phyloP scores from a whole-genome alignment of 2,797 vertebrate genomes.

The Crotalus adamanteus region DNA sequence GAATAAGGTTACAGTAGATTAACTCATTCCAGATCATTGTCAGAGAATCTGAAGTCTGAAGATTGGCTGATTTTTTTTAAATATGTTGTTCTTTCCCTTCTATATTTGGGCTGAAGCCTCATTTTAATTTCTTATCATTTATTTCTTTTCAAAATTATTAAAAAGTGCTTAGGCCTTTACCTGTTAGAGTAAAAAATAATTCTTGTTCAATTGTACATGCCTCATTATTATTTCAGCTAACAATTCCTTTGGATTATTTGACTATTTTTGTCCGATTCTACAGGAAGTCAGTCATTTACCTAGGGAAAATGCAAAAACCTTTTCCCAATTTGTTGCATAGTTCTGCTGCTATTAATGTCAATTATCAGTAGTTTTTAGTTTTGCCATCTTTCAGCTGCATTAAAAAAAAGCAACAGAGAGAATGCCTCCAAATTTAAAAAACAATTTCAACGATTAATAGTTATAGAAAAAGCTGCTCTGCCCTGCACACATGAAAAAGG shows the following conservation, averaged over 20 bases:
- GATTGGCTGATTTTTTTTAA: neutral
- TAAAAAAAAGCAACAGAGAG: neutral
- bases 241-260: neutral
- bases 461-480: neutral
- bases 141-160: neutral
- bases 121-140: neutral
- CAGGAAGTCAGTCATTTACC: neutral
- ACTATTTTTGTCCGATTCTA: neutral
- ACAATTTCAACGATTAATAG: neutral
- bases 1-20: neutral
- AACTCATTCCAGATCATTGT: neutral
- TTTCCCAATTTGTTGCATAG: neutral
- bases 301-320: neutral
- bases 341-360: neutral
- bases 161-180: neutral
- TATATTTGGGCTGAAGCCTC: constrained; percentile 39
- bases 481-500: neutral
- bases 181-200: neutral
- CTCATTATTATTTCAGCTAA: neutral
- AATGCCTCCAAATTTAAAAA: neutral
- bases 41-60: neutral
- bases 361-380: neutral
- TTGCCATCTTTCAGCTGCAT: neutral
- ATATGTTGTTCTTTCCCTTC: neutral
- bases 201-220: neutral